Evolutionary conservation across 2,888 invertebrate genomes (phyloP).

Genomic region (Dromius quadrimaculatus): DNA sequence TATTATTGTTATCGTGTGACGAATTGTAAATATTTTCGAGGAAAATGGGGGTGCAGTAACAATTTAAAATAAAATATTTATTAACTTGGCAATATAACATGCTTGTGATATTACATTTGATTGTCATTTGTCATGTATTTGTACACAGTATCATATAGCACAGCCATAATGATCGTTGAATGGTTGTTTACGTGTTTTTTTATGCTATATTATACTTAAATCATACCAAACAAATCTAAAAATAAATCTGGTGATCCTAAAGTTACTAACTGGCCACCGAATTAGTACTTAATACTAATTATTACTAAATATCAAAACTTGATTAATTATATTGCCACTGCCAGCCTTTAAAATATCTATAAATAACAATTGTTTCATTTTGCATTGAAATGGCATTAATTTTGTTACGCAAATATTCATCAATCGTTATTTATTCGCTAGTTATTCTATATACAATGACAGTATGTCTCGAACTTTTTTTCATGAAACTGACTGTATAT

Average conservation of each 20-base stretch:
- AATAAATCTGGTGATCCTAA: slow-evolving; percentile 28
- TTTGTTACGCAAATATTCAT: slow-evolving; percentile 37
- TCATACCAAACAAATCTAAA: slow-evolving; percentile 35
- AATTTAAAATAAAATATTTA: slow-evolving; percentile 38
- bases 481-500: slow-evolving; percentile 33
- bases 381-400: slow-evolving; percentile 59
- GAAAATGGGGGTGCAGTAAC: neutral
- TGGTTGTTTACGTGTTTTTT: slow-evolving; percentile 23
- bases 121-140: slow-evolving; percentile 36
- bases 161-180: slow-evolving; percentile 45
- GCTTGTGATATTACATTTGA: slow-evolving; percentile 34
- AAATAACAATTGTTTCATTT: slow-evolving; percentile 53
- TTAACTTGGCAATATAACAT: slow-evolving; percentile 48
- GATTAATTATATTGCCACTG: slow-evolving; percentile 63
- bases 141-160: slow-evolving; percentile 46
- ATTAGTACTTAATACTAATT: slow-evolving; percentile 42
- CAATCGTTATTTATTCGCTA: slow-evolving; percentile 21
- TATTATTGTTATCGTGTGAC: no score
- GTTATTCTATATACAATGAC: slow-evolving; percentile 15
- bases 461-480: no score
- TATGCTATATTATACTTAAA: slow-evolving; percentile 37
- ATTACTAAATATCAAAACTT: slow-evolving; percentile 43
- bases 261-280: slow-evolving; percentile 43
- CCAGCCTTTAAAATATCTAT: slow-evolving; percentile 61
- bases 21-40: no score